Conservation (phyloP, 2,113 vertebrate species). For the Trematocara variabile region DNA sequence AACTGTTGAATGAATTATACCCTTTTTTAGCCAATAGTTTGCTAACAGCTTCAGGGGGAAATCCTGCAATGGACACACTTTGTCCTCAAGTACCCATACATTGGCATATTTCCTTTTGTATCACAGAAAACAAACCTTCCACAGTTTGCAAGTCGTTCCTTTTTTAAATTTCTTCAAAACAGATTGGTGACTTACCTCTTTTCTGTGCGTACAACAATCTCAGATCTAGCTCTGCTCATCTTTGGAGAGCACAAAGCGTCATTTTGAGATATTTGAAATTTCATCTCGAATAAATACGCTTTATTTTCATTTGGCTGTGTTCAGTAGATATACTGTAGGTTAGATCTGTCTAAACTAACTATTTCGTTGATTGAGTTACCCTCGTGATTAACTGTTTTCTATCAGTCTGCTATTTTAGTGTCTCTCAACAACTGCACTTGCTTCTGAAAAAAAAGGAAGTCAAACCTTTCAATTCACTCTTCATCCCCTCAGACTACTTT, state of each 20-base stretch:
- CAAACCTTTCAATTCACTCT: neutral
- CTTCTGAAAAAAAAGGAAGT: neutral
- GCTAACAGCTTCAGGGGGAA: constrained; percentile 24
- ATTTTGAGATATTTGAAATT: neutral
- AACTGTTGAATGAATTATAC: constrained; percentile 51
- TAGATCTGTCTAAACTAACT: neutral
- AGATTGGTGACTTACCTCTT: neutral
- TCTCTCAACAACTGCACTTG: neutral
- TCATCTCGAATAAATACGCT: neutral
- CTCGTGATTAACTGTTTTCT: neutral
- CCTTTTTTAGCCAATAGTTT: constrained; percentile 45
- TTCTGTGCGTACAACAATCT: neutral
- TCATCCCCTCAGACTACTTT: neutral
- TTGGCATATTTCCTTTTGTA: neutral
- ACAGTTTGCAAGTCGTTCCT: neutral
- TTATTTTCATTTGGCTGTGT: neutral
- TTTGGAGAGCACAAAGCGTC: neutral
- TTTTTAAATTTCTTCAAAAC: neutral
- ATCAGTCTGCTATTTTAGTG: neutral
- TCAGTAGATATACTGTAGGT: neutral
- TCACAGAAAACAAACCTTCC: neutral
- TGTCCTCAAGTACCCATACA: constrained; percentile 24
- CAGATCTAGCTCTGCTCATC: neutral
- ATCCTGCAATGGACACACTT: neutral
- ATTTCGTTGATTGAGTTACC: neutral